Percentiles rank a stretch among this genome's conserved stretches.
Evolutionary conservation across 2,888 invertebrate genomes (phyloP).

Genomic region (Malacosoma neustria): DNA sequence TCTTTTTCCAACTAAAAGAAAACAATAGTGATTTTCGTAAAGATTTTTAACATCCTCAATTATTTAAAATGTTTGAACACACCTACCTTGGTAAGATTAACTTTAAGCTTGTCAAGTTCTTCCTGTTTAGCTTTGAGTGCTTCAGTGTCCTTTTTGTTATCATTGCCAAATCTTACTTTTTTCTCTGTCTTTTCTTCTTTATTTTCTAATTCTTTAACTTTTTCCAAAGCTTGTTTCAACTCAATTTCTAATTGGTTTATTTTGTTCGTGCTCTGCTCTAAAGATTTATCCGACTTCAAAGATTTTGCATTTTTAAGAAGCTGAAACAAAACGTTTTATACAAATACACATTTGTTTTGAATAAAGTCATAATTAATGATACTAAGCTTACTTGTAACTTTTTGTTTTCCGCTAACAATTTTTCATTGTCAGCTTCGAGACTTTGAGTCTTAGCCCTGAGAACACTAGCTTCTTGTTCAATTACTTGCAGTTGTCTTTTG

Average conservation of each 20-base stretch:
- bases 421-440: constrained; percentile 85
- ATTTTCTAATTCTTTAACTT: constrained; percentile 72
- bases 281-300: constrained; percentile 66
- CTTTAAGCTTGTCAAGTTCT: constrained; percentile 73
- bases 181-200: constrained; percentile 69
- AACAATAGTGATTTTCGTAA: not conserved
- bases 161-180: constrained; percentile 61
- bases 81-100: constrained; percentile 56
- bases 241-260: constrained; percentile 77
- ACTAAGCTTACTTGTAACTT: constrained; percentile 68
- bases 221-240: constrained; percentile 73
- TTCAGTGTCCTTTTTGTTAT: constrained; percentile 58
- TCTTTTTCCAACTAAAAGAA: constrained; percentile 74
- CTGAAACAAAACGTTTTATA: constrained; percentile 24
- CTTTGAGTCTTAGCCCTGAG: constrained; percentile 79
- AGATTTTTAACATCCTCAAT: not conserved
- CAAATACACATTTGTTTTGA: not conserved
- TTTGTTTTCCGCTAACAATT: constrained; percentile 82
- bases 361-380: not conserved
- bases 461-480: constrained; percentile 84
- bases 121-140: constrained; percentile 58
- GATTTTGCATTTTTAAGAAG: constrained; percentile 72
- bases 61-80: not conserved
- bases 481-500: constrained; percentile 82
- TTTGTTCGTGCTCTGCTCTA: constrained; percentile 76